These are phyloP conservation scores for Zaprionus inermis DNA, from an alignment of 1,140 invertebrate genomes.

Conservation along the genomic window DNA sequence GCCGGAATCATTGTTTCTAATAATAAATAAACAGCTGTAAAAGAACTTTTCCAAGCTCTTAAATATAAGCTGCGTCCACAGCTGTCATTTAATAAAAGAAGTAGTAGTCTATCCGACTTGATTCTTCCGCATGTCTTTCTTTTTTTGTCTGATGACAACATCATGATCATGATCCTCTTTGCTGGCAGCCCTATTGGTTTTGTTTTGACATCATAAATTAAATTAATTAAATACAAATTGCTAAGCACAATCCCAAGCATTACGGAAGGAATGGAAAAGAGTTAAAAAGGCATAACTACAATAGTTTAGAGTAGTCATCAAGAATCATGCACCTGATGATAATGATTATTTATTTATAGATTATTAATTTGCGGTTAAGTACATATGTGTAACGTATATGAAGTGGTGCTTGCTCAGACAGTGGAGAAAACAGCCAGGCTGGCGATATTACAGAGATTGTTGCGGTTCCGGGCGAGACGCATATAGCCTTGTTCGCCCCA, in stretches of 20 bases:
- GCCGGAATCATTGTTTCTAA: neutral
- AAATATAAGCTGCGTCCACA: too few species aligned
- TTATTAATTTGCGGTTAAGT: neutral
- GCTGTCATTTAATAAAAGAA: too few species aligned
- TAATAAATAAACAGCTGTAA: neutral
- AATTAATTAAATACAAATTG: too few species aligned
- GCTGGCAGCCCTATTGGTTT: too few species aligned
- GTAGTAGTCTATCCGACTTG: too few species aligned
- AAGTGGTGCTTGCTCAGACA: neutral
- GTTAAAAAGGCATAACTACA: neutral
- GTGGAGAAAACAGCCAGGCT: constrained; percentile 6
- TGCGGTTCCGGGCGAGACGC: constrained; percentile 85
- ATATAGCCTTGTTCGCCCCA: constrained; percentile 88
- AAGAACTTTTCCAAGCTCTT: too few species aligned
- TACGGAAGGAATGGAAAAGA: neutral
- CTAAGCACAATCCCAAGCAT: too few species aligned
- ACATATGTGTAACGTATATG: neutral
- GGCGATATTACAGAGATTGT: constrained; percentile 23
- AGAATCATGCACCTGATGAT: neutral
- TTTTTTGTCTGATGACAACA: too few species aligned
- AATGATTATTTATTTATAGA: neutral
- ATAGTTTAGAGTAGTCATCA: neutral
- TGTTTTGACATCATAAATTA: too few species aligned
- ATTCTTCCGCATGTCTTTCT: too few species aligned
- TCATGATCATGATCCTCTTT: too few species aligned